phyloP scores from a whole-genome alignment of 2,888 invertebrate species.

The Apotomis betuletana region DNA sequence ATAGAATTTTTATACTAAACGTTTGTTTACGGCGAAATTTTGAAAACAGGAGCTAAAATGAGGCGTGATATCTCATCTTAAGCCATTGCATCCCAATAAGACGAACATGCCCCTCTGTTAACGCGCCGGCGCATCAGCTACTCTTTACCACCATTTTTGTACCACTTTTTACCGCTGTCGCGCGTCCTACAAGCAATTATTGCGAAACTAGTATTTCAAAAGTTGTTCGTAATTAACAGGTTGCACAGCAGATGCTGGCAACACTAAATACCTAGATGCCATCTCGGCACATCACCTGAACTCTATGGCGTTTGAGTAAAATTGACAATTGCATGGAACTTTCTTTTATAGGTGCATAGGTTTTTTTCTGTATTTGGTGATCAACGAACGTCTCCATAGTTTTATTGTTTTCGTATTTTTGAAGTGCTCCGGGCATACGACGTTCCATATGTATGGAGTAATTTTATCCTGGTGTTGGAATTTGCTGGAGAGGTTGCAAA shows the following conservation, averaged over 20 bases:
- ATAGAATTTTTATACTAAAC: too few relatives aligned
- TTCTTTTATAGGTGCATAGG: constrained; percentile 20
- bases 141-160: constrained; percentile 61
- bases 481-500: constrained; percentile 25
- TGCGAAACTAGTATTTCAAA: constrained; percentile 70
- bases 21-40: too few relatives aligned
- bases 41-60: too few relatives aligned
- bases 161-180: constrained; percentile 65
- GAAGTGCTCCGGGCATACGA: constrained; percentile 48
- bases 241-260: constrained; percentile 66
- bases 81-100: background rate
- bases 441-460: constrained; percentile 40
- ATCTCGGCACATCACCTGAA: constrained; percentile 15
- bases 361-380: constrained; percentile 60
- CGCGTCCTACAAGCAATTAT: constrained; percentile 70
- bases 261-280: constrained; percentile 43
- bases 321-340: constrained; percentile 43
- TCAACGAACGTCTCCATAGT: constrained; percentile 61
- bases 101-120: constrained; percentile 44
- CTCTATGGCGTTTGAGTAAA: constrained; percentile 34
- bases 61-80: too few relatives aligned
- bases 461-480: constrained; percentile 26
- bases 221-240: constrained; percentile 72
- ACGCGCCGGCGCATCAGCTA: constrained; percentile 54
- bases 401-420: constrained; percentile 54